phyloP scores from a whole-genome alignment of 1,140 invertebrate genomes.

The Aphelinus atriplicis region DNA sequence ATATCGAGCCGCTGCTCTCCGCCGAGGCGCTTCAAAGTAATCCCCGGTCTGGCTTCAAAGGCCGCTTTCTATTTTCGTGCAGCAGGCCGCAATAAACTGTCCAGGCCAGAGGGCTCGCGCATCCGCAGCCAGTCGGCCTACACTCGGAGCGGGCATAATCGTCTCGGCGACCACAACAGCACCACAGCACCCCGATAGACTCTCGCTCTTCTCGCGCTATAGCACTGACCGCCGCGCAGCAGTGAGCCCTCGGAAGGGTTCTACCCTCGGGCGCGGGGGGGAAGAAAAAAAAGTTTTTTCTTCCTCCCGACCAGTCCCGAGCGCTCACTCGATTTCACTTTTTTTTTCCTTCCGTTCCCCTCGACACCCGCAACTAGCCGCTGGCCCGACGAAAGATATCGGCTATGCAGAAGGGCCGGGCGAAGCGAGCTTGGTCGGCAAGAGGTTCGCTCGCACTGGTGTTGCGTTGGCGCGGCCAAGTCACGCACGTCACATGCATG shows the following conservation, averaged over 20 bases:
- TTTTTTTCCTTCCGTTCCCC: conserved; percentile 37
- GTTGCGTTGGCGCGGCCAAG: conserved; percentile 34
- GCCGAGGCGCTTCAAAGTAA: too few species aligned
- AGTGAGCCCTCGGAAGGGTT: not conserved
- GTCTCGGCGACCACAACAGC: too few species aligned
- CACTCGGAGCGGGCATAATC: too few species aligned
- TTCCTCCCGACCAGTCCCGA: too few species aligned
- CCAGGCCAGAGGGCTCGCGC: too few species aligned
- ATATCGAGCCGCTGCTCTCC: too few species aligned
- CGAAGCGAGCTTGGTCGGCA: conserved; percentile 18
- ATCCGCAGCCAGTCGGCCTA: too few species aligned
- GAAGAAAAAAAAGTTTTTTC: not conserved
- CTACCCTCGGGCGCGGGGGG: not conserved
- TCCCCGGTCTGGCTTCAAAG: not conserved
- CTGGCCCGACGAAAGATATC: conserved; percentile 30
- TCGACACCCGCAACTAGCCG: conserved; percentile 33
- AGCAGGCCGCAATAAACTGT: not conserved
- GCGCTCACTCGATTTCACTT: conserved; percentile 5
- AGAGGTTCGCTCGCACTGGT: not conserved
- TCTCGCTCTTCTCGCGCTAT: not conserved
- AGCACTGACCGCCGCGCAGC: not conserved
- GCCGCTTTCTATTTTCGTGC: conserved; percentile 20
- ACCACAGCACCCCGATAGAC: too few species aligned
- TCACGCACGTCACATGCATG: conserved; percentile 55
- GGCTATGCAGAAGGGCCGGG: not conserved